A percentile compares a stretch with the other conserved stretches of the same genome.
Evolutionary conservation across 2,113 vertebrate species (phyloP).

Genomic region (Chamaetylas fuelleborni): DNA sequence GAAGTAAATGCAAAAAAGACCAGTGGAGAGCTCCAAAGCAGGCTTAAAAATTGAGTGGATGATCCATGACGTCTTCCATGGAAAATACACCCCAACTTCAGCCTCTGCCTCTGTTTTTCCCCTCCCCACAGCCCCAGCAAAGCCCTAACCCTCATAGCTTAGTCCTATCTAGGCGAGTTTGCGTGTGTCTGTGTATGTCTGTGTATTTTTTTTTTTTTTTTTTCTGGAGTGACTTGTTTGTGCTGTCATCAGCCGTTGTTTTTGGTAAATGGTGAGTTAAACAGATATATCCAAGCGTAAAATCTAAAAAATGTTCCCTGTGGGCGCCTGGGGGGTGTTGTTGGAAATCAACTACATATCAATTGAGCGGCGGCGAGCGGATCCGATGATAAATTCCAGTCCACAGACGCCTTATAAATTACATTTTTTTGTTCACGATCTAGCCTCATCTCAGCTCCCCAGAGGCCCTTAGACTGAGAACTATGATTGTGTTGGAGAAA

Average conservation of each 20-base stretch:
- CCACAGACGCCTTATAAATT: conserved; percentile 91
- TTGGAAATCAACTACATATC: conserved; percentile 99
- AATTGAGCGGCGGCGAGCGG: conserved; percentile 88
- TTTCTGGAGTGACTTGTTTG: conserved; percentile 79
- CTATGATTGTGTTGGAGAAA: conserved; percentile 87
- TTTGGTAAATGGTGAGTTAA: conserved; percentile 99
- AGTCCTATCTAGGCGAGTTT: neutral
- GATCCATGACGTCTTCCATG: neutral
- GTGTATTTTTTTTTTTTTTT: neutral
- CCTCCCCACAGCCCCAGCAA: conserved; percentile 48
- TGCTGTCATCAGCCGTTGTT: conserved; percentile 90
- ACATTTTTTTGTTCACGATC: conserved; percentile 87
- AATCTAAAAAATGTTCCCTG: conserved; percentile 98
- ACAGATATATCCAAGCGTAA: conserved; percentile 99
- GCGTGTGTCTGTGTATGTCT: accelerated
- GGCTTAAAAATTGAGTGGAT: neutral
- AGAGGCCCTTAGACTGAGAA: conserved; percentile 84
- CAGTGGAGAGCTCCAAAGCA: neutral
- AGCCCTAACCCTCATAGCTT: neutral
- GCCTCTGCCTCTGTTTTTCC: neutral
- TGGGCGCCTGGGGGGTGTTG: conserved; percentile 89
- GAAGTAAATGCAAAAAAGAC: neutral
- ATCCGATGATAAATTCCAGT: conserved; percentile 92
- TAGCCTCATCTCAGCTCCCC: conserved; percentile 87
- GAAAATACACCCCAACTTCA: neutral